Evolutionary conservation across 1,140 invertebrate genomes (phyloP), one percentile per base, ranked within the genome.

Genomic region (Zaprionus capensis): DNA sequence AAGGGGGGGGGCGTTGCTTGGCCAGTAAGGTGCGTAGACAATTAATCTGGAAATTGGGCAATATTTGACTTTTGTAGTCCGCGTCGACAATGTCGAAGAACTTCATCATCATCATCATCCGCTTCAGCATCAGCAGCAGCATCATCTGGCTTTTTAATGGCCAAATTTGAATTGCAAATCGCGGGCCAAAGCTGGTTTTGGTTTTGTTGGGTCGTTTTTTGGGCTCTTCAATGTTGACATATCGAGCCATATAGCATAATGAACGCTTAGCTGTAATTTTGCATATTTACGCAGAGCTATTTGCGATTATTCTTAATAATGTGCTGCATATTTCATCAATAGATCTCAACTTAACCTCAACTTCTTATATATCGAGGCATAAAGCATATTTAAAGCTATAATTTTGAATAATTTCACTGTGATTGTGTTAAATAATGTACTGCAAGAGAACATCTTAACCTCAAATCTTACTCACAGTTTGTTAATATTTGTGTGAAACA

Each of bases 31-130:
- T 88, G 84, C 84, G 85, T 88, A 81, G 84, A 88, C 84, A 88
- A 88, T 88, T 90, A 88, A 88, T 88, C 85, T 88, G 77, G 64
- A 84, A 88, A 88, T 88, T 90, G 84, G 84, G 85, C 84, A 88
- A 88, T 88, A 88, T 88, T 88, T 88, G 84, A 88, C 84, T 88
- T 88, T 88, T 88, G 84, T 88, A 88, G 84, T 90, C 81, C 66
- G 71, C 71, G 66, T 65, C 73, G 44, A 34, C 14, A 59, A 11
- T 17, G 36, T 38, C 41, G 41, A 57, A 14, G 49, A 26, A 46
- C 65, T 24, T 34, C 56, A 24, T 73, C 38, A 56, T 44, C 53
- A 62, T 49, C 22, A 6, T 34, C 55, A 20, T n/a, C n/a, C n/a
- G 62, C 36, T 46, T 44, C 36, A 38, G 55, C 55, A 62, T 56